These are phyloP conservation scores for Nylanderia fulva DNA, from an alignment of 1,140 invertebrate species.

Conservation along the genomic window DNA sequence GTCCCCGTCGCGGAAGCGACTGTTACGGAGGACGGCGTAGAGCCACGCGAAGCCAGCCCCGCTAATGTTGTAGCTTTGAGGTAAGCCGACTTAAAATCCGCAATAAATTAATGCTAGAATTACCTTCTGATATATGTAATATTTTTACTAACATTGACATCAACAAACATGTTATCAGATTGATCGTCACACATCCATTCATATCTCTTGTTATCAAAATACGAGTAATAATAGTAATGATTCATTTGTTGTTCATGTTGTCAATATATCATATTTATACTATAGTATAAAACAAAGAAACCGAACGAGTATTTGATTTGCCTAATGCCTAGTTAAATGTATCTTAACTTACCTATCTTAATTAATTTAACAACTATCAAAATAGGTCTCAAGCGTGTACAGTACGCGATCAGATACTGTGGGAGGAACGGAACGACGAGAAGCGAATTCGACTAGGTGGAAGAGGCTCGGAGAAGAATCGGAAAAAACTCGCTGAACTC, in stretches of 20 bases:
- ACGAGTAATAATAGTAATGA: neutral
- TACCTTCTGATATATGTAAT: neutral
- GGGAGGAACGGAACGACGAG: slow-evolving; percentile 90
- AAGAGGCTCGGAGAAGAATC: slow-evolving; percentile 93
- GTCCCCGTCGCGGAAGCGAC: slow-evolving; percentile 93
- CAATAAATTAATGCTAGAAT: neutral
- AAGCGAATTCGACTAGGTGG: slow-evolving; percentile 89
- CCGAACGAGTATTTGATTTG: neutral
- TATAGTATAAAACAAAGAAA: neutral
- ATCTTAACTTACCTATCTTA: too few relatives aligned
- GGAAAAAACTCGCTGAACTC: slow-evolving; percentile 95
- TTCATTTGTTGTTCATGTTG: neutral
- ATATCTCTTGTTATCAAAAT: slow-evolving; percentile 5
- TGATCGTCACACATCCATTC: neutral
- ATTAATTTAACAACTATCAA: slow-evolving; percentile 4
- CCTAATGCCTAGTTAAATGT: neutral
- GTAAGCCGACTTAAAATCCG: slow-evolving; percentile 63
- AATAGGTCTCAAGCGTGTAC: slow-evolving; percentile 93
- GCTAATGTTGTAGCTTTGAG: slow-evolving; percentile 93
- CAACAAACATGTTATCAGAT: neutral
- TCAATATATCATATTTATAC: neutral
- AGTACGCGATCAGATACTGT: slow-evolving; percentile 93
- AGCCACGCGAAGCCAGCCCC: slow-evolving; percentile 90
- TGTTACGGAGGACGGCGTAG: slow-evolving; percentile 90
- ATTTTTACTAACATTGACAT: neutral